A percentile compares a stretch with the other conserved stretches of the same genome.
Conservation (phyloP, 2,888 invertebrate species). For the Linyphia triangularis region DNA sequence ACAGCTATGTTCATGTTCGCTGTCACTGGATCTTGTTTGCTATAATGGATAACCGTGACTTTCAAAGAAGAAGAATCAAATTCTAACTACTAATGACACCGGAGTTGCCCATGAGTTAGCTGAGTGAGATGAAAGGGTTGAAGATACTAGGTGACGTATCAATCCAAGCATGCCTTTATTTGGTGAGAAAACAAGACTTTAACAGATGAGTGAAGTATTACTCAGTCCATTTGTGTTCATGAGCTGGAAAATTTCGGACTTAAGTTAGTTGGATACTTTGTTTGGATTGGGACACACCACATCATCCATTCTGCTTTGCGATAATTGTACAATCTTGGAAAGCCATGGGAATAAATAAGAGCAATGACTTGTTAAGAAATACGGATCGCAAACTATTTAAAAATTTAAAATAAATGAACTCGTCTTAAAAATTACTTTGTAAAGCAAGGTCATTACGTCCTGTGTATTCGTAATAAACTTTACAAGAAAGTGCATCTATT, state of each 20-base stretch:
- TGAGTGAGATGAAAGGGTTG: constrained; percentile 2
- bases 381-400: too few relatives aligned
- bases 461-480: too few relatives aligned
- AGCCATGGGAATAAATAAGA: too few relatives aligned
- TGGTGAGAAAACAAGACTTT: background rate
- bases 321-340: too few relatives aligned
- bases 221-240: constrained; percentile 3
- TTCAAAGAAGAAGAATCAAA: constrained; percentile 23
- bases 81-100: constrained; percentile 38
- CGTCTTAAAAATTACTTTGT: too few relatives aligned
- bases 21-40: constrained; percentile 55
- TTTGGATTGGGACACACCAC: too few relatives aligned
- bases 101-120: background rate
- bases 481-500: too few relatives aligned
- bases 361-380: too few relatives aligned
- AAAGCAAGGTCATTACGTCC: too few relatives aligned
- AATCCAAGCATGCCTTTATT: constrained; percentile 7
- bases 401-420: too few relatives aligned
- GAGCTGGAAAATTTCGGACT: background rate
- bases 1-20: constrained; percentile 31
- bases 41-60: constrained; percentile 50
- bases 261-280: too few relatives aligned
- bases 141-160: background rate
- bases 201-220: background rate
- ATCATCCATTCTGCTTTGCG: too few relatives aligned